These are phyloP conservation scores for Tipula lateralis DNA, from an alignment of 2,888 invertebrate species.

Conservation along the genomic window DNA sequence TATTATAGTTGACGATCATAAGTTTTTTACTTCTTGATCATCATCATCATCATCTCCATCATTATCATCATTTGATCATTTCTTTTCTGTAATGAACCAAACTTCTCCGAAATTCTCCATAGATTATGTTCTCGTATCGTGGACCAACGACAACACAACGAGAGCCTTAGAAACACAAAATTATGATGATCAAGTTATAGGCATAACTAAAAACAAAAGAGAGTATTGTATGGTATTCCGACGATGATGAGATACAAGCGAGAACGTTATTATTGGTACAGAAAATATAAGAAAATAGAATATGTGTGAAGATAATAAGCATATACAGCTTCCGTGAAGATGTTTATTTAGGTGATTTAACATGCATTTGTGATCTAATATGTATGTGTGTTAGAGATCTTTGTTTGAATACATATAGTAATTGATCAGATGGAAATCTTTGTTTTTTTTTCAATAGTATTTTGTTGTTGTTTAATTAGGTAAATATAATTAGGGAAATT, in stretches of 20 bases:
- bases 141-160: not conserved
- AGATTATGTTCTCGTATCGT: not conserved
- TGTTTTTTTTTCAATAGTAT: not conserved
- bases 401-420: not conserved
- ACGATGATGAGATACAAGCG: not conserved
- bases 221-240: not conserved
- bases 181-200: not conserved
- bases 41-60: not conserved
- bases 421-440: not conserved
- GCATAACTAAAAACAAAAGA: not conserved
- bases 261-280: not conserved
- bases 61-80: not conserved
- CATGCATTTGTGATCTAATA: constrained; percentile 9
- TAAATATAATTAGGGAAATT: constrained; percentile 19
- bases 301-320: constrained; percentile 24
- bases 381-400: not conserved
- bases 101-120: not conserved
- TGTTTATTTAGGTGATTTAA: constrained; percentile 24
- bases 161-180: not conserved
- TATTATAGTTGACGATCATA: not conserved
- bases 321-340: constrained; percentile 19
- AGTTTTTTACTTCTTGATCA: not conserved
- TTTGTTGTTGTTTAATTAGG: constrained; percentile 16
- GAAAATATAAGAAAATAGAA: not conserved
- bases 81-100: not conserved